phyloP scores from a whole-genome alignment of 2,797 vertebrate species.

The Sphenodon punctatus region DNA sequence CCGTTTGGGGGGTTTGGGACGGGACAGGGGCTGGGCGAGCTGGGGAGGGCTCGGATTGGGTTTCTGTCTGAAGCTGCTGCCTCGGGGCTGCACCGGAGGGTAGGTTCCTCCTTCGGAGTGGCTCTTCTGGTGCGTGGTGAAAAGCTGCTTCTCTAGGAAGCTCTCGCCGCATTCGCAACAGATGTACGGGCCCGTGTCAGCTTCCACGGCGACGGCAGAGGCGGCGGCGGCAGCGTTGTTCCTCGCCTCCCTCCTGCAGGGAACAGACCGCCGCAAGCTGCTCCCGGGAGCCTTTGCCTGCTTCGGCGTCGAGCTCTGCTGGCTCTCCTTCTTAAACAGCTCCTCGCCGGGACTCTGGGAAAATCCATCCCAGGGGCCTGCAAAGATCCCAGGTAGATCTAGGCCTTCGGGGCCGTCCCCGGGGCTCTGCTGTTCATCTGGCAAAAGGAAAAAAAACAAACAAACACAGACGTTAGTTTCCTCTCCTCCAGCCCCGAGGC shows the following conservation, averaged over 20 bases:
- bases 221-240: slow-evolving; percentile 22
- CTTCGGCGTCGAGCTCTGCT: background rate
- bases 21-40: slow-evolving; percentile 10
- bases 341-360: slow-evolving; percentile 55
- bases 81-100: slow-evolving; percentile 58
- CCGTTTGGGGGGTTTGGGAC: slow-evolving; percentile 52
- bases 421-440: slow-evolving; percentile 51
- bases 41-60: slow-evolving; percentile 61
- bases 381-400: slow-evolving; percentile 36
- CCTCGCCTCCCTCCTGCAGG: slow-evolving; percentile 28
- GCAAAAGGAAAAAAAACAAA: slow-evolving; percentile 23
- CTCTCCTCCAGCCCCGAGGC: too few relatives aligned
- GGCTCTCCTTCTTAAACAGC: slow-evolving; percentile 24
- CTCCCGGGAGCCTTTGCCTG: slow-evolving; percentile 20
- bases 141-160: slow-evolving; percentile 78
- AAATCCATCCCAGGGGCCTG: slow-evolving; percentile 61
- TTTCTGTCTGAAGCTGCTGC: slow-evolving; percentile 73
- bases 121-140: slow-evolving; percentile 61
- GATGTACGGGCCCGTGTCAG: slow-evolving; percentile 45
- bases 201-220: background rate
- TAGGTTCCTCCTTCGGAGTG: slow-evolving; percentile 51
- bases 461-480: fast-evolving
- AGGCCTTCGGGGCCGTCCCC: slow-evolving; percentile 52
- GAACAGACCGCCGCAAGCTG: slow-evolving; percentile 37
- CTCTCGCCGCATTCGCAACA: slow-evolving; percentile 75